These are phyloP conservation scores for Alcis repandata DNA, from an alignment of 2,888 invertebrate genomes.

Conservation along the genomic window DNA sequence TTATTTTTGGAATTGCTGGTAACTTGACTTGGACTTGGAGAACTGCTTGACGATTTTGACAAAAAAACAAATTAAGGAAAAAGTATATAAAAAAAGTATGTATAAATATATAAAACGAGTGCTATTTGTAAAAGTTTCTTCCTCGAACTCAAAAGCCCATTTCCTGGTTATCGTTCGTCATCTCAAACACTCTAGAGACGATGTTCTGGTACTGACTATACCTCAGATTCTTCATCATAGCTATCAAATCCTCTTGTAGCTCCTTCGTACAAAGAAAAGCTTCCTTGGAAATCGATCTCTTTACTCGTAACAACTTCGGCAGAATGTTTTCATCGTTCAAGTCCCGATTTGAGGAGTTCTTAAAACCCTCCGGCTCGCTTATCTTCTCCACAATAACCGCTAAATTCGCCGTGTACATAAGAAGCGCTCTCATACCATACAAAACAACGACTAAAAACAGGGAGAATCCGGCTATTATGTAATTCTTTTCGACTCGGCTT, in stretches of 20 bases:
- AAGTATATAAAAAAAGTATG: too few species aligned
- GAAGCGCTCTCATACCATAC: conserved; percentile 65
- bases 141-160: conserved; percentile 32
- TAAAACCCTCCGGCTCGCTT: conserved; percentile 42
- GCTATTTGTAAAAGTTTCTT: not conserved
- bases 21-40: too few species aligned
- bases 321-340: conserved; percentile 53
- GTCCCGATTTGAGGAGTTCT: conserved; percentile 35
- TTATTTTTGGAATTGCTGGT: too few species aligned
- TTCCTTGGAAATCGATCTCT: conserved; percentile 74
- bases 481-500: conserved; percentile 70
- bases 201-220: conserved; percentile 52
- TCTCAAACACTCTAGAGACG: conserved; percentile 58
- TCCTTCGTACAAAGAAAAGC: conserved; percentile 70
- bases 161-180: conserved; percentile 31
- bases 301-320: conserved; percentile 66
- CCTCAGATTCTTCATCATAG: conserved; percentile 59
- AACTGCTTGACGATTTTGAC: too few species aligned
- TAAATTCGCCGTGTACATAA: conserved; percentile 66
- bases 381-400: conserved; percentile 52
- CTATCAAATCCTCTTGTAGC: conserved; percentile 65
- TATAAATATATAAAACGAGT: too few species aligned
- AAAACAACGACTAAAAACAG: conserved; percentile 72
- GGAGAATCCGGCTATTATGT: conserved; percentile 75
- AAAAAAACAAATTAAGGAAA: too few species aligned